Percentiles rank a stretch among this genome's conserved stretches.
Evolutionary conservation across 2,888 invertebrate species (phyloP).

Genomic region (Diarsia mendica): DNA sequence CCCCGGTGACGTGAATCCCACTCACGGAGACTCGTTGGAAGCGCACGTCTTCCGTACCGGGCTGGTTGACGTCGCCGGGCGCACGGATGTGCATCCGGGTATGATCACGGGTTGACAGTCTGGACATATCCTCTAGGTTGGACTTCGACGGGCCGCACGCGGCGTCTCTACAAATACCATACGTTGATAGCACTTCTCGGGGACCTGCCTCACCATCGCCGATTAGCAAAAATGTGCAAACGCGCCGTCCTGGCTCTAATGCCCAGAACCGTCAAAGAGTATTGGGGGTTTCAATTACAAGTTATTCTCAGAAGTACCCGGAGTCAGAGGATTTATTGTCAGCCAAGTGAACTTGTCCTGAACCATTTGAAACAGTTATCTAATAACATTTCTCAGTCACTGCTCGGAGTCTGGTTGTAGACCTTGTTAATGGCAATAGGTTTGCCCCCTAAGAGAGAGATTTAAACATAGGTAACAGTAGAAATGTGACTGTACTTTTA

Average conservation of each 20-base stretch:
- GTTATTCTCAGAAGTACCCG: no score
- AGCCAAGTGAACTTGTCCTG: neutral
- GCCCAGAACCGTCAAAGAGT: neutral
- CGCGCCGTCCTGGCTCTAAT: neutral
- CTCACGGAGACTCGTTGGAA: slow-evolving; percentile 98
- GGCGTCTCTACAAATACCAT: slow-evolving; percentile 11
- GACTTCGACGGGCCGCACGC: neutral
- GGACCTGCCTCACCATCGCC: neutral
- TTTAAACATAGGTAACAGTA: neutral
- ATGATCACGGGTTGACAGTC: slow-evolving; percentile 52
- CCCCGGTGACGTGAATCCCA: slow-evolving; percentile 98
- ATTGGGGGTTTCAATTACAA: neutral
- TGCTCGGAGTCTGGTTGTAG: neutral
- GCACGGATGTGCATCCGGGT: slow-evolving; percentile 69
- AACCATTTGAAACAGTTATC: neutral
- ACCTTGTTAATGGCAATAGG: no score
- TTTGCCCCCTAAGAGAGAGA: neutral
- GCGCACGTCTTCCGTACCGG: slow-evolving; percentile 88
- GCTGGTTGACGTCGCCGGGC: slow-evolving; percentile 72
- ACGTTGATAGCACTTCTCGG: neutral
- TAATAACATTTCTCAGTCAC: neutral
- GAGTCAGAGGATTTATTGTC: neutral
- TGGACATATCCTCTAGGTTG: slow-evolving; percentile 18
- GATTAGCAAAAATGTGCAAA: neutral
- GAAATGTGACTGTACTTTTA: neutral